Evolutionary conservation across 2,797 vertebrate genomes (phyloP), one percentile per base, ranked within the genome.

Genomic region (Acestrorhynchus altus): DNA sequence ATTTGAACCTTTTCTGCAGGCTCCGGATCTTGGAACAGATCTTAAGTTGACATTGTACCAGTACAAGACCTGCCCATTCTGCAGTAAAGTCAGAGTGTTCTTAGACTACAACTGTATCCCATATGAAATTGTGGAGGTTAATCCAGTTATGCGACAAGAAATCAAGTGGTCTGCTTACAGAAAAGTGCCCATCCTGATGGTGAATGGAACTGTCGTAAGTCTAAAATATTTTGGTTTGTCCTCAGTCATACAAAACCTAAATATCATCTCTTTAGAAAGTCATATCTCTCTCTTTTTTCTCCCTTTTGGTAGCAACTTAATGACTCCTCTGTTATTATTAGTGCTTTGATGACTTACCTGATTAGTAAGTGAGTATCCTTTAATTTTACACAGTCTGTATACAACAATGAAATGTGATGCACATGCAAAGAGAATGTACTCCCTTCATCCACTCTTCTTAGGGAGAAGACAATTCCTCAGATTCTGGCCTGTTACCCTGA

Each of bases 51-150:
- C 92, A 0, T 91, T 99, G 65, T 99, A 98, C 90, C 98, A 99
- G 90, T 99, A 99, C 83, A 98, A 99, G 88, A 98, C 97, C 0
- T 99, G 98, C 72, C 98, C 98, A 0, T 99, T 99, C 94, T 99
- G 98, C 94, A 99, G 98, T 88, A 99, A 99, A 79, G 97, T 98
- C 61, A 92, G 98, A 2, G 94, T 96, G 18, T 98, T 99, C 86
- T 91, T 99, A 9, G 98, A 99, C 90, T 98, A 95, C 86, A 92
- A 98, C 16, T 93, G 94, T 1, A 87, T 98, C 76, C 93, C 94
- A 4, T 98, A 99, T 63, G 86, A 96, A 79, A 88, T 97, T 13
- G 96, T 99, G 86, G 98, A 99, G 89, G 98, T 99, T 72, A 99
- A 99, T 85, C 98, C 98, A 0, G 94, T 99, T 78, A 94, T 96